phyloP scores from a whole-genome alignment of 2,797 vertebrate genomes.

The Glossophaga mutica region DNA sequence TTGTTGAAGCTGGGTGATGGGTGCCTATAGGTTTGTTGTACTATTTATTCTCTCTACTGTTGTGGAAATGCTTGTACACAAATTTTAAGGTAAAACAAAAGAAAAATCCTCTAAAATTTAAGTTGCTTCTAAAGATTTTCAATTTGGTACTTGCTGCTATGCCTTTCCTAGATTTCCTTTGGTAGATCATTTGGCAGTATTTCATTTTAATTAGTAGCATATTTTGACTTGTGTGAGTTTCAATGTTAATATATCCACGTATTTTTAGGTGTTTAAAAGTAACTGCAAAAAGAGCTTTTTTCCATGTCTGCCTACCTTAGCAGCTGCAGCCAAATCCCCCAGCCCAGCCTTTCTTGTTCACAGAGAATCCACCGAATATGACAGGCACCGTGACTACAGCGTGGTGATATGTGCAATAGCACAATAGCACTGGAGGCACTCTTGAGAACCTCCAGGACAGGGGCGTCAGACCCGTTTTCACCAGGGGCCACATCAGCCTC shows the following conservation, averaged over 20 bases:
- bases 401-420: too few species aligned
- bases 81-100: slow-evolving; percentile 22
- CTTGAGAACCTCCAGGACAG: background rate
- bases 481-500: too few species aligned
- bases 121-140: slow-evolving; percentile 21
- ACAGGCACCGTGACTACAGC: background rate
- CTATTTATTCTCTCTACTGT: background rate
- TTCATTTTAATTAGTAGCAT: slow-evolving; percentile 12
- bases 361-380: background rate
- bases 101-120: background rate
- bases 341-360: background rate
- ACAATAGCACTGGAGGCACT: background rate
- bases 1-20: background rate
- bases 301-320: background rate
- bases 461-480: too few species aligned
- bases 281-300: slow-evolving; percentile 20
- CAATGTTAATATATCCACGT: slow-evolving; percentile 28
- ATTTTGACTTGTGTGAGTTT: slow-evolving; percentile 39
- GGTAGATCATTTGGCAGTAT: slow-evolving; percentile 23
- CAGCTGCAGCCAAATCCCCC: background rate
- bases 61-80: background rate
- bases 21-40: background rate
- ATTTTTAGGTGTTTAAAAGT: slow-evolving; percentile 54
- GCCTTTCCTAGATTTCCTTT: slow-evolving; percentile 15
- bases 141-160: background rate